Conservation (phyloP, 2,888 invertebrate species). For the Drosophila neotestacea region DNA sequence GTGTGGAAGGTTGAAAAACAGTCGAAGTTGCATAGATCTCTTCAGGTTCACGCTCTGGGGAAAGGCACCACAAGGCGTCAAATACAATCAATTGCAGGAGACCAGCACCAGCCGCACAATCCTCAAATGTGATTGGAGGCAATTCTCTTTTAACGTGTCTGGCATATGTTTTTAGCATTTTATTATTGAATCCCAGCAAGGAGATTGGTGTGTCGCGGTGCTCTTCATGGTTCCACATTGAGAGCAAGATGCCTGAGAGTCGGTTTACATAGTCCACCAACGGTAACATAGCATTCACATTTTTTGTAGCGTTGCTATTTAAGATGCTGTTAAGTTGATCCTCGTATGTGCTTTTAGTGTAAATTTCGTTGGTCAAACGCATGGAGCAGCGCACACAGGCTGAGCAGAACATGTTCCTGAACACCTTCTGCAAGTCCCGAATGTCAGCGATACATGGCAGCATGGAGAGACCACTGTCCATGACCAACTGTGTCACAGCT, state of each 20-base stretch:
- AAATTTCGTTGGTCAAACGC: slow-evolving; percentile 28
- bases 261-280: slow-evolving; percentile 47
- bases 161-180: slow-evolving; percentile 30
- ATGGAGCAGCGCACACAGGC: slow-evolving; percentile 38
- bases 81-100: slow-evolving; percentile 46
- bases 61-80: slow-evolving; percentile 46
- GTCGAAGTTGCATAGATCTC: slow-evolving; percentile 7
- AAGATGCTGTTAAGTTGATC: slow-evolving; percentile 38
- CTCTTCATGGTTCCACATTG: slow-evolving; percentile 49
- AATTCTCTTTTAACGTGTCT: slow-evolving; percentile 31
- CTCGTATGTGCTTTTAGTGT: slow-evolving; percentile 19
- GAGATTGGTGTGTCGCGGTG: slow-evolving; percentile 40
- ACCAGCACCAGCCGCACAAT: slow-evolving; percentile 48
- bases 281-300: slow-evolving; percentile 28
- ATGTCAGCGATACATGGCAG: slow-evolving; percentile 29
- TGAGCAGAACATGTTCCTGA: slow-evolving; percentile 44
- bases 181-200: slow-evolving; percentile 31
- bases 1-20: background rate
- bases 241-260: slow-evolving; percentile 29
- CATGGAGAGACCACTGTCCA: slow-evolving; percentile 20
- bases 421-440: slow-evolving; percentile 29
- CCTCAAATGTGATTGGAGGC: slow-evolving; percentile 50
- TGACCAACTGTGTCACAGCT: slow-evolving; percentile 20
- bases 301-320: slow-evolving; percentile 35
- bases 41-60: slow-evolving; percentile 19